Evolutionary conservation across 2,888 invertebrate species (phyloP), one percentile per base, ranked within the genome.

Genomic region (Tenthredo scrophulariae): DNA sequence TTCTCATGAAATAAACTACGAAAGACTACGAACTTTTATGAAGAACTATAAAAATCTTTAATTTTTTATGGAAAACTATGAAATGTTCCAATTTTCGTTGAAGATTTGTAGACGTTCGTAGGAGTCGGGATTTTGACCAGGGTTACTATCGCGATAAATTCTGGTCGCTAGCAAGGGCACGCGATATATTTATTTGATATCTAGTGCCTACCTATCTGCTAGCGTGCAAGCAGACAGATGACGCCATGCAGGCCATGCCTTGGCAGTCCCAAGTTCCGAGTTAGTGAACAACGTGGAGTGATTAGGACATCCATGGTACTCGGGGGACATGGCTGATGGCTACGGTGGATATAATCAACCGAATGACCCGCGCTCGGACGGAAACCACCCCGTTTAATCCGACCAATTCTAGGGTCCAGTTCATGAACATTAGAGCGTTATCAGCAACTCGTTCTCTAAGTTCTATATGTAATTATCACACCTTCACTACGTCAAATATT

Each of bases 291-390:
- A 43, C 75, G 84, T 86, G 85, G 87, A 87, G 87, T 88, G 86
- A 86, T 87, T 88, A 86, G 88, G 82, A 86, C 77, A 85, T 75
- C 75, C 86, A 89, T 88, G 87, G 85, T 86, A 89, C 89, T 88
- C 89, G 85, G 62, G 89, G 90, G 89, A 90, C 88, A 87, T 88
- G 22, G 40, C 70, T 33, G 70, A 40, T 72, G 89, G 89, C 88
- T 89, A 87, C 88, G 88, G 91, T 91, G 89, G 88, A 86, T 88
- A 87, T 91, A 91, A 91, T 91, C 91, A 91, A 89, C 88, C 89
- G 88, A 89, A 89, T 90, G 91, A 90, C 89, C 90, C 22, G 89
- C 85, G 89, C 85, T 37, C 22, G 75, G 75, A 75, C 75, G 50
- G 75, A 75, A 75, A 46, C 75, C 75, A 46, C 22, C 75, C 75